Base-by-base conservation (phyloP, 2,113 vertebrate genomes). In the Hucho hucho region DNA sequence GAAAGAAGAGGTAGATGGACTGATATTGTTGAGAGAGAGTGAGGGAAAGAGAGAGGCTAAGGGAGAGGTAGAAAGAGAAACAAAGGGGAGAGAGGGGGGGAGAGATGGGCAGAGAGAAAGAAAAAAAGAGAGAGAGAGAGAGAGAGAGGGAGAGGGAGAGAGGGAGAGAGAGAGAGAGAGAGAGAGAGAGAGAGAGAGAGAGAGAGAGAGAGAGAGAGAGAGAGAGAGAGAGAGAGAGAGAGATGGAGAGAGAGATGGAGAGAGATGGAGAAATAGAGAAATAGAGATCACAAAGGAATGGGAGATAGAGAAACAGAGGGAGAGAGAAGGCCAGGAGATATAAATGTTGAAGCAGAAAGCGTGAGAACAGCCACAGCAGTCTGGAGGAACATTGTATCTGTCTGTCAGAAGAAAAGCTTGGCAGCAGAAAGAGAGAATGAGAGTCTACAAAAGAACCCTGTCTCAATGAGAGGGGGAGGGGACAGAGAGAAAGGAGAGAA, bases 341-440 rank as follows among this genome's bases (percentile, higher is more conserved):
- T 68, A 67, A 65, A 64, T 71, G 70, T 59, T 49, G 75, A 87
- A 73, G 28, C 71, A 77, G 77, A 83, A 89, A 85, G 86, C 88
- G 89, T 91, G 92, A 93, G 92, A 93, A 91, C 82, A 88, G 85
- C 80, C 82, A 79, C 74, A 61, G 83, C 84, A 67, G 85, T 70
- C 81, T 82, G 70, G 70, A 75, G 80, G 87, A 91, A 86, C 89
- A 90, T 88, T 90, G 90, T 89, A 83, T 91, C 84, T 89, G 85
- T 87, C 83, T 85, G 78, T 61, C 47, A 81, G 81, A 90, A 91
- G 88, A 92, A 91, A 92, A 89, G 84, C 75, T 74, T 81, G 73
- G 80, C 84, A 71, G 59, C 20, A 81, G 83, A 91, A 85, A 64
- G 74, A 84, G 72, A 81, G 75, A 87, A 80, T 74, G 69, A 80